Conservation (phyloP, 2,797 vertebrate genomes). For the Hemitrygon akajei region DNA sequence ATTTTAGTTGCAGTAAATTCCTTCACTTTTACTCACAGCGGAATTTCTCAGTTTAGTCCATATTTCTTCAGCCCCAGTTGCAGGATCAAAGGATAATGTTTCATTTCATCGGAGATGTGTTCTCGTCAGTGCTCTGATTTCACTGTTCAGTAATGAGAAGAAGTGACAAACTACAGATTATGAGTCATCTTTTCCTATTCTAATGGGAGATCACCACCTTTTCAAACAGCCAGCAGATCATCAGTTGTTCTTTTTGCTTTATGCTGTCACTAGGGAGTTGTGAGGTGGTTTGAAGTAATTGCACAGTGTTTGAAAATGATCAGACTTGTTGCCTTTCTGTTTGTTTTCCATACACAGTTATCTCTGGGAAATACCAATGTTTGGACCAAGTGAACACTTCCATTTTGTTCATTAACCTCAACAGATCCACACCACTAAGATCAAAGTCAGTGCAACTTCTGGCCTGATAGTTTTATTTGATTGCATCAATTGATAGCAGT, state of each 20-base stretch:
- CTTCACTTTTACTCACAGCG: background rate
- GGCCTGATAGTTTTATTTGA: background rate
- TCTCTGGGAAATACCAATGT: background rate
- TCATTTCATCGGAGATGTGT: background rate
- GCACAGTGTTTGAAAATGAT: background rate
- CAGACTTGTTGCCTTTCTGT: background rate
- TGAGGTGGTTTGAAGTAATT: background rate
- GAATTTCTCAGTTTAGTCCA: background rate
- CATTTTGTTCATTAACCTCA: background rate
- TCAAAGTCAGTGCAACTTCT: background rate
- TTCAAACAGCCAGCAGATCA: background rate
- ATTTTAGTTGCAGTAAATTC: background rate
- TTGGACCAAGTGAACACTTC: background rate
- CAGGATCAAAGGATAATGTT: background rate
- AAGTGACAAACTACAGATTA: background rate
- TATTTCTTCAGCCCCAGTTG: background rate
- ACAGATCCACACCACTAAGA: background rate
- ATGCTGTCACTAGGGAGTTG: background rate
- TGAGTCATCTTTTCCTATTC: background rate
- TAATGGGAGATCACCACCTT: background rate
- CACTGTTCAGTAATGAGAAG: no score
- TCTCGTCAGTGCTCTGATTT: background rate
- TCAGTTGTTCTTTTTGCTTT: background rate
- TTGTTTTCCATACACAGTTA: background rate
- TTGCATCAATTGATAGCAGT: no score